Conservation (phyloP, 2,797 vertebrate species). For the Pseudomugil tenellus region DNA sequence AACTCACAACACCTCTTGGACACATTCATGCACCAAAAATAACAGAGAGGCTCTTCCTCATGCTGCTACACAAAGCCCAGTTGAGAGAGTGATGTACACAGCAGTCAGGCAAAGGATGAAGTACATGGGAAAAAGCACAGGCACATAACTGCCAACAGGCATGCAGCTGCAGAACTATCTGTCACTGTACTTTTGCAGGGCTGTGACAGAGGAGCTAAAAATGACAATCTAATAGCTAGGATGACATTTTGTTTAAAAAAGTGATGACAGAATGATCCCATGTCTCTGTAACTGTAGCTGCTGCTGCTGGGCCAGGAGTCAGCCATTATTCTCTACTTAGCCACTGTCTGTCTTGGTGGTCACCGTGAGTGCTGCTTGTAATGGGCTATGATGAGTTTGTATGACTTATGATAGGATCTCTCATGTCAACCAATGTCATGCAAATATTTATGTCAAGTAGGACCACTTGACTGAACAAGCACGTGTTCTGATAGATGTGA, state of each 20-base stretch:
- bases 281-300: conserved; percentile 77
- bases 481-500: conserved; percentile 73
- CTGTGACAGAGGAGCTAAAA: conserved; percentile 77
- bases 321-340: conserved; percentile 79
- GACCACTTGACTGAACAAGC: conserved; percentile 63
- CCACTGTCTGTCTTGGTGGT: conserved; percentile 76
- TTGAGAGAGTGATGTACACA: conserved; percentile 76
- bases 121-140: conserved; percentile 73
- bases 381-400: conserved; percentile 75
- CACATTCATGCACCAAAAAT: conserved; percentile 74
- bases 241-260: conserved; percentile 82
- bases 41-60: conserved; percentile 70
- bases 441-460: conserved; percentile 81
- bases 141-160: conserved; percentile 59
- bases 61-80: conserved; percentile 69
- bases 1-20: conserved; percentile 66
- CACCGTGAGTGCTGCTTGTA: conserved; percentile 66
- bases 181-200: conserved; percentile 70
- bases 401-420: conserved; percentile 80
- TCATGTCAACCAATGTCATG: conserved; percentile 74
- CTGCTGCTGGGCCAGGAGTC: conserved; percentile 72
- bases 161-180: conserved; percentile 66
- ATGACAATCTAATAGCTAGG: conserved; percentile 81
- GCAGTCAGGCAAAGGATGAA: conserved; percentile 77
- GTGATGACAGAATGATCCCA: conserved; percentile 80